Percentiles rank a stretch among this genome's conserved stretches.
These are phyloP conservation scores for Apis dorsata DNA, from an alignment of 1,140 invertebrate genomes.

Conservation along the genomic window DNA sequence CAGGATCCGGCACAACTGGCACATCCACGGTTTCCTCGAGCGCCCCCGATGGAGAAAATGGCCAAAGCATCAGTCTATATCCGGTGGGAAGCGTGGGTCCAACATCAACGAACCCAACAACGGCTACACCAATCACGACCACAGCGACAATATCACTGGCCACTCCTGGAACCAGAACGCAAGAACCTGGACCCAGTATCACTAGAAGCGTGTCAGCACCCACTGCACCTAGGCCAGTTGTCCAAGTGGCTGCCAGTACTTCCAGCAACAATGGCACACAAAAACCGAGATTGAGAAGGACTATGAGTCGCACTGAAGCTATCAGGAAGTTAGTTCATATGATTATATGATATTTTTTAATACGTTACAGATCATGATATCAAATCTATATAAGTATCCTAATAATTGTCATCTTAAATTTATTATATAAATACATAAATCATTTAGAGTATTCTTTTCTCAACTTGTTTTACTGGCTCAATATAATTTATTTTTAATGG, in stretches of 20 bases:
- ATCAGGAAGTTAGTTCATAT: conserved; percentile 72
- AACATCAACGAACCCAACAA: conserved; percentile 71
- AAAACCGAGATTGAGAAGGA: conserved; percentile 72
- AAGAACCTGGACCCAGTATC: conserved; percentile 62
- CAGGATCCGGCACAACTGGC: conserved; percentile 74
- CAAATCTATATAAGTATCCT: too few relatives aligned
- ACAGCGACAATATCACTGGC: conserved; percentile 58
- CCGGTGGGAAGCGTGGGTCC: conserved; percentile 62
- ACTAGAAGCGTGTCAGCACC: conserved; percentile 75
- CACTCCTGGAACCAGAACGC: conserved; percentile 39
- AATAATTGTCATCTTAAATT: too few relatives aligned
- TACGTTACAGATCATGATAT: too few relatives aligned
- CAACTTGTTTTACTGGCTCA: too few relatives aligned
- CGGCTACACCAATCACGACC: conserved; percentile 68
- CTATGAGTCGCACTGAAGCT: conserved; percentile 75
- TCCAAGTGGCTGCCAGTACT: conserved; percentile 59
- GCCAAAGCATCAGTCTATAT: conserved; percentile 71
- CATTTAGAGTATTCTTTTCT: too few relatives aligned
- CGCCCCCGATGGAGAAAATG: conserved; percentile 70
- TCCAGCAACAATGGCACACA: conserved; percentile 73
- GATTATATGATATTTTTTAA: background rate
- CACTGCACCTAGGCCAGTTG: conserved; percentile 67
- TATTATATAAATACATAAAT: too few relatives aligned
- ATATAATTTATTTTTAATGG: too few relatives aligned
- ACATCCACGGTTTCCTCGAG: conserved; percentile 75